A percentile compares a stretch with the other conserved stretches of the same genome.
These are phyloP conservation scores for Emydoidea blandingii DNA, from an alignment of 2,797 vertebrate genomes.

Conservation along the genomic window DNA sequence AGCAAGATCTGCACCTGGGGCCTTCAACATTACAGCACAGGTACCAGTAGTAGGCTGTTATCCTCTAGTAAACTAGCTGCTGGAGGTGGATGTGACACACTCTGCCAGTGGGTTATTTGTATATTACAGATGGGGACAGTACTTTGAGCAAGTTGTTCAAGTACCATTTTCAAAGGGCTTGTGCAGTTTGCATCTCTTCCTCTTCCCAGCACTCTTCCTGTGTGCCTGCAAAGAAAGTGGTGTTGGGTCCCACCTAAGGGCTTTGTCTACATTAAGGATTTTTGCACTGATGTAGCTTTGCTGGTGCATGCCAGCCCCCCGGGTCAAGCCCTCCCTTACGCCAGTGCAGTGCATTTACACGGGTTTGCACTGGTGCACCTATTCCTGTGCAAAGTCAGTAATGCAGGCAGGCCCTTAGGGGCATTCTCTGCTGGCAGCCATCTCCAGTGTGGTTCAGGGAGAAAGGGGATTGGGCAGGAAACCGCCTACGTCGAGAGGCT, in stretches of 20 bases:
- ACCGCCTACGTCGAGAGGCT: not conserved
- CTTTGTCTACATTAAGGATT: not conserved
- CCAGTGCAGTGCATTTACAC: not conserved
- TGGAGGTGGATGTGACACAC: no score
- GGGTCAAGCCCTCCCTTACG: not conserved
- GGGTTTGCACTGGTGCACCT: not conserved
- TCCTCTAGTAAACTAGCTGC: no score
- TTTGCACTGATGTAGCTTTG: not conserved
- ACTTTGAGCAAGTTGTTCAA: not conserved
- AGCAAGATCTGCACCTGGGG: no score
- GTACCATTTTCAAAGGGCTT: rapidly evolving
- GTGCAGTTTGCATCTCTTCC: not conserved
- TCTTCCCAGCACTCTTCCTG: rapidly evolving
- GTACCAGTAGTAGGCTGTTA: no score
- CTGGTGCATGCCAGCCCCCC: rapidly evolving
- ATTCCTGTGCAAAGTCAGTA: not conserved
- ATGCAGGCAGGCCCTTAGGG: not conserved
- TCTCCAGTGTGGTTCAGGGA: not conserved
- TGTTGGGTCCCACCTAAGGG: rapidly evolving
- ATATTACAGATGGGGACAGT: rapidly evolving
- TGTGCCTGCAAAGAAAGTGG: rapidly evolving
- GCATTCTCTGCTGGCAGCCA: not conserved
- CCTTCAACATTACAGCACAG: no score
- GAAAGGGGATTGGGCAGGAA: not conserved
- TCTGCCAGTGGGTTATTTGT: no score